These are phyloP conservation scores for Parasteatoda tepidariorum DNA, from an alignment of 1,140 invertebrate species.

Conservation along the genomic window DNA sequence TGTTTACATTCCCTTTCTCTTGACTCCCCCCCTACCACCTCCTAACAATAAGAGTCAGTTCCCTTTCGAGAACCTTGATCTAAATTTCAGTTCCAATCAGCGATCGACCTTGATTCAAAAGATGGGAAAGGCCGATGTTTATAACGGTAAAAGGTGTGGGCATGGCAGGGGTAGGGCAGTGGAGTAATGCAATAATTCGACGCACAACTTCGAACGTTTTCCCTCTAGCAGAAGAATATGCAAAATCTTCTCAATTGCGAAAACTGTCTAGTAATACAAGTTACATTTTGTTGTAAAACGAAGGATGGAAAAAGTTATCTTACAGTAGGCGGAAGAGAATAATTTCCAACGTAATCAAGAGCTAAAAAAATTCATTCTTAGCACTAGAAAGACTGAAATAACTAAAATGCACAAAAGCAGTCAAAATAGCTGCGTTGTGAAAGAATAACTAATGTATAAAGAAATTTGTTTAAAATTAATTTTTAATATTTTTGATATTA, in stretches of 20 bases:
- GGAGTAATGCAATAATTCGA: not conserved
- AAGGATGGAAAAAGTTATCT: too few relatives aligned
- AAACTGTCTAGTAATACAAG: too few relatives aligned
- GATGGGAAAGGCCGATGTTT: conserved; percentile 45
- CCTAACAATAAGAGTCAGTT: conserved; percentile 11
- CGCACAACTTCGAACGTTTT: not conserved
- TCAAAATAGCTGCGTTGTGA: too few relatives aligned
- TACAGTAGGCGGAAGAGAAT: too few relatives aligned
- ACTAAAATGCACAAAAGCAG: too few relatives aligned
- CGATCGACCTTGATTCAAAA: conserved; percentile 53
- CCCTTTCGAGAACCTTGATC: conserved; percentile 44
- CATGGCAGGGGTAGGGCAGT: not conserved
- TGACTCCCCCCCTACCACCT: not conserved
- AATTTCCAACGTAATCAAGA: too few relatives aligned
- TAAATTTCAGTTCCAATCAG: conserved; percentile 48
- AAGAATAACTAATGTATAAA: too few relatives aligned
- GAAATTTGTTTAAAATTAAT: too few relatives aligned
- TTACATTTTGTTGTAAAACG: too few relatives aligned
- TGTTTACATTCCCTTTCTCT: conserved; percentile 3
- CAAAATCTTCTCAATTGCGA: not conserved
- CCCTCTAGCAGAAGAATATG: not conserved
- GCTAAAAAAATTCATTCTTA: too few relatives aligned
- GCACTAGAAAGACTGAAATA: too few relatives aligned
- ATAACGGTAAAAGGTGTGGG: conserved; percentile 35
- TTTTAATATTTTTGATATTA: too few relatives aligned